phyloP scores from a whole-genome alignment of 2,113 vertebrate genomes.

The Andinoacara biseriatus region DNA sequence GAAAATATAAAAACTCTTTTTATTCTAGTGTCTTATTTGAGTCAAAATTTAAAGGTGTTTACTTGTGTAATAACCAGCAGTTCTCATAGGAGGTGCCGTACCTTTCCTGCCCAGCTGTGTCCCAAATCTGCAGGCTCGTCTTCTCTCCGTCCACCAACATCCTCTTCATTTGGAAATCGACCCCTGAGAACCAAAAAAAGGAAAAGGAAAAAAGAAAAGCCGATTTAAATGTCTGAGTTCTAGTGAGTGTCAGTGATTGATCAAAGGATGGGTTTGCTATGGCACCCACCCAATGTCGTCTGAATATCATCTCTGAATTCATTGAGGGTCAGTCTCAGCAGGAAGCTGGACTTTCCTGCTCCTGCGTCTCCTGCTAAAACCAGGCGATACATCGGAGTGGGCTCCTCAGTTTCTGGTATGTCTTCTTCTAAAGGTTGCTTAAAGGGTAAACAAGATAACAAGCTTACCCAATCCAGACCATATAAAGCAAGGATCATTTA shows the following conservation, averaged over 20 bases:
- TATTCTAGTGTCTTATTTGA: not conserved
- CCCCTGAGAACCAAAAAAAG: slow-evolving; percentile 59
- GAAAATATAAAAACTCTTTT: not conserved
- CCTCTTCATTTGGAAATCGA: slow-evolving; percentile 85
- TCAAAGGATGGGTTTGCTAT: not conserved
- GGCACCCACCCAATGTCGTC: slow-evolving; percentile 74
- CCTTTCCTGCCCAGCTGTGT: slow-evolving; percentile 83
- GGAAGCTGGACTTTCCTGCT: slow-evolving; percentile 82
- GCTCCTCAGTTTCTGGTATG: not conserved
- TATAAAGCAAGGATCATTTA: not conserved
- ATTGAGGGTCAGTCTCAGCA: slow-evolving; percentile 76
- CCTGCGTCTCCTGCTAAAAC: slow-evolving; percentile 80
- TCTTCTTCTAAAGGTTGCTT: slow-evolving; percentile 42
- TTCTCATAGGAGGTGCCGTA: not conserved
- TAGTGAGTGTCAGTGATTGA: not conserved
- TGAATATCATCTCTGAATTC: slow-evolving; percentile 79
- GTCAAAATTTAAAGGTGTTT: not conserved
- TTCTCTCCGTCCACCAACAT: slow-evolving; percentile 82
- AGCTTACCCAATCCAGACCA: not conserved
- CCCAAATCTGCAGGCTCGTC: slow-evolving; percentile 81
- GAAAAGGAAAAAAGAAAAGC: not conserved
- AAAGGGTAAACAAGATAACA: not conserved
- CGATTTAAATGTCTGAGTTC: not conserved
- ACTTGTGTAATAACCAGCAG: not conserved
- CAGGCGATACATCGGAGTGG: slow-evolving; percentile 70